Conservation (phyloP, 2,888 invertebrate species). For the Leptinotarsa tumamoca region DNA sequence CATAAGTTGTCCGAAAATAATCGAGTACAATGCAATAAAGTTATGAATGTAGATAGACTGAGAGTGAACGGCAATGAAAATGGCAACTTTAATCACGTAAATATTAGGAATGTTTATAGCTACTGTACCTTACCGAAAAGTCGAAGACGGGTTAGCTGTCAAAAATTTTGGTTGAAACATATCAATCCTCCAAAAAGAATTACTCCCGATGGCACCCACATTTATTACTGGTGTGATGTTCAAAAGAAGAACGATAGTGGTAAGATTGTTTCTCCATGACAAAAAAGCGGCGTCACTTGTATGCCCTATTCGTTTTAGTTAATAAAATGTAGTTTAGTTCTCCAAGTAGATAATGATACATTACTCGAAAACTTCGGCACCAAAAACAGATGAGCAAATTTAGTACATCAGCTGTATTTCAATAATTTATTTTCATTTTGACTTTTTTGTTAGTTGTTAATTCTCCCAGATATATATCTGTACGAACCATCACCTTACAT, state of each 20-base stretch:
- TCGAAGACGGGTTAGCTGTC: conserved; percentile 56
- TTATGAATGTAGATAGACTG: conserved; percentile 35
- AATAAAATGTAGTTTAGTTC: too few species aligned
- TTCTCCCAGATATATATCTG: too few species aligned
- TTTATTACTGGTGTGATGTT: conserved; percentile 90
- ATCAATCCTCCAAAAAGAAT: conserved; percentile 78
- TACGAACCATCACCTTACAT: too few species aligned
- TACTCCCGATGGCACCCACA: conserved; percentile 85
- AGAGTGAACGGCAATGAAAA: conserved; percentile 57
- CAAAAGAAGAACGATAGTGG: conserved; percentile 72
- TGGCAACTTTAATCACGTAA: conserved; percentile 62
- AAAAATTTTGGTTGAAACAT: conserved; percentile 52
- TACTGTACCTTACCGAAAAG: conserved; percentile 70
- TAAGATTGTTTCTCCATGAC: conserved; percentile 59
- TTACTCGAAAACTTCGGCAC: too few species aligned
- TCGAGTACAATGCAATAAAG: conserved; percentile 14
- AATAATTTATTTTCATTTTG: too few species aligned
- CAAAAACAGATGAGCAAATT: too few species aligned
- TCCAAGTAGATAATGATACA: too few species aligned
- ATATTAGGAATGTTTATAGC: conserved; percentile 64
- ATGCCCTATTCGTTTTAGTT: neutral
- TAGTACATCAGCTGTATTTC: too few species aligned
- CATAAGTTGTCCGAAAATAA: conserved; percentile 17
- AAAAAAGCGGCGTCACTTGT: neutral
- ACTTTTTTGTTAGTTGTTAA: too few species aligned